Percentiles rank a stretch among this genome's conserved stretches.
phyloP scores from a whole-genome alignment of 1,140 invertebrate genomes.

The Lysiphlebus fabarum region DNA sequence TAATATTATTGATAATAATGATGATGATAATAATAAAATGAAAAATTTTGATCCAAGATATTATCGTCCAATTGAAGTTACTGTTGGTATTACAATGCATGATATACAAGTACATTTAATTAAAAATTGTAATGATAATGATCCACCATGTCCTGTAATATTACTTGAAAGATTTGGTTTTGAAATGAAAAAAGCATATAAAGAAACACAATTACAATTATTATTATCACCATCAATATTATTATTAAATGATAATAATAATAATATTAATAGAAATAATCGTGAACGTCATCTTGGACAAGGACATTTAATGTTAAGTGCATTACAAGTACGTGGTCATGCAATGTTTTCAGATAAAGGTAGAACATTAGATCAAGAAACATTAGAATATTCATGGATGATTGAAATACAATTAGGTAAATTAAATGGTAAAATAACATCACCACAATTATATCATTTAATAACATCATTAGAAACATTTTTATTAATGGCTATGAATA shows the following conservation, averaged over 20 bases:
- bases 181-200: constrained; percentile 93
- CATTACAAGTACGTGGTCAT: constrained; percentile 88
- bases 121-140: constrained; percentile 81
- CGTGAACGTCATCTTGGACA: constrained; percentile 78
- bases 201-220: constrained; percentile 87
- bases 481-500: constrained; percentile 78
- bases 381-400: constrained; percentile 94
- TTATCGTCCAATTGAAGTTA: constrained; percentile 86
- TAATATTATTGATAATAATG: constrained; percentile 56
- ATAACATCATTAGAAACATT: constrained; percentile 87
- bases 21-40: constrained; percentile 55
- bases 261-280: constrained; percentile 59
- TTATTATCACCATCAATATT: constrained; percentile 85
- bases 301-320: constrained; percentile 86
- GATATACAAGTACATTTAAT: constrained; percentile 92
- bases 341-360: constrained; percentile 96
- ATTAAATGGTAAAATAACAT: constrained; percentile 73
- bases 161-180: constrained; percentile 89
- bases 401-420: constrained; percentile 81
- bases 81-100: constrained; percentile 90
- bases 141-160: constrained; percentile 87
- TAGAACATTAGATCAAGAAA: constrained; percentile 85
- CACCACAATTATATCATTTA: constrained; percentile 81
- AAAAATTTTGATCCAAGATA: constrained; percentile 78
- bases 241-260: constrained; percentile 72